These are phyloP conservation scores for Amazonetta brasiliensis DNA, from an alignment of 2,797 vertebrate species.

Conservation along the genomic window DNA sequence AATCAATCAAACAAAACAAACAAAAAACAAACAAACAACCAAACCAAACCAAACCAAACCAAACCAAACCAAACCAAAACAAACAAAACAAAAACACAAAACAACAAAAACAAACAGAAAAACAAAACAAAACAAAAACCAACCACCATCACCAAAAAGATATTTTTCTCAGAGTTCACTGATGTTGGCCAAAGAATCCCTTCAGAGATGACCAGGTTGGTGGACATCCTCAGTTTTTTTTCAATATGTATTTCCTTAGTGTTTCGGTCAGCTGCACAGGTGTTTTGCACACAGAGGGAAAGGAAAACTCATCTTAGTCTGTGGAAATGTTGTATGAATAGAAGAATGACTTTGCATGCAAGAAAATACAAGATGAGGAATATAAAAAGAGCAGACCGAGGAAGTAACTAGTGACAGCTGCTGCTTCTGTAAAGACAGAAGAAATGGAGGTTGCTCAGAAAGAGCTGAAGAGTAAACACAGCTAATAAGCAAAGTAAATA, in stretches of 20 bases:
- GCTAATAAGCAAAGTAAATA: conserved; percentile 13
- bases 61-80: too few relatives aligned
- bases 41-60: too few relatives aligned
- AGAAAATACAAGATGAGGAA: neutral
- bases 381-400: neutral
- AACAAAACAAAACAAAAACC: too few relatives aligned
- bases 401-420: neutral
- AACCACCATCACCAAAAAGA: too few relatives aligned
- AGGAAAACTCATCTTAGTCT: neutral
- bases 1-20: too few relatives aligned
- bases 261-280: neutral
- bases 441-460: neutral
- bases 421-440: neutral
- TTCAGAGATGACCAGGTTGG: neutral
- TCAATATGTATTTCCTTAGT: neutral
- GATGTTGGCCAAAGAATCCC: neutral
- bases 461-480: conserved; percentile 15
- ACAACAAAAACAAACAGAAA: too few relatives aligned
- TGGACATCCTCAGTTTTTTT: neutral
- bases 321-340: fast-evolving
- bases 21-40: too few relatives aligned
- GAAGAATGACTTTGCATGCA: neutral
- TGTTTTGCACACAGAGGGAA: neutral
- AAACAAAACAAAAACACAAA: too few relatives aligned
- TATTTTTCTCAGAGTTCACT: neutral